Evolutionary conservation across 2,797 vertebrate genomes (phyloP), one percentile per base, ranked within the genome.

Genomic region (Sparus aurata): DNA sequence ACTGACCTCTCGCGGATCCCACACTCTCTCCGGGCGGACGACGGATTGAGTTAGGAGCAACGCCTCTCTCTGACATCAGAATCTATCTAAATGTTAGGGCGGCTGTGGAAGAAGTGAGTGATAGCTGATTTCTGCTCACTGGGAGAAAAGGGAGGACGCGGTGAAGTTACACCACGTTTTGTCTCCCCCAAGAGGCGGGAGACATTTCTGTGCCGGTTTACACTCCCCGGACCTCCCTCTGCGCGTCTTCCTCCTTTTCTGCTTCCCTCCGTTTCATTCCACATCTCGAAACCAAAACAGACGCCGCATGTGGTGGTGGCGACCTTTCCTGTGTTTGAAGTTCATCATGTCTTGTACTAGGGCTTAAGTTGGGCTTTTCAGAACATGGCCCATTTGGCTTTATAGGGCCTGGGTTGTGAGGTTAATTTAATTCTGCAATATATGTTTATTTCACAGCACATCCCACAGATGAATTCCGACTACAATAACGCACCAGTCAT

Each of bases 141-240:
- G 62, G 38, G 49, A 57, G 65, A 34, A 34, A 57, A 53, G 12
- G 43, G 62, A 75, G 47, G 46, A 58, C 4, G 27, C 22, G 79
- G 69, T 60, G 70, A 85, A 68, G 79, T 82, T 87, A 46, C 50
- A 57, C 52, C 85, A 50, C 68, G 46, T 89, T 93, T 88, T 93
- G 92, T 91, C 94, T 92, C 94, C 94, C 93, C 85, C 94, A 69
- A 89, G 94, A 94, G 93, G 92, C 45, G 2, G 72, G 69, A 82
- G 75, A 70, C 25, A 67, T 78, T 60, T 67, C 61, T 84, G 74
- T 85, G 75, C 58, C 12, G 38, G 47, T 63, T 77, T 73, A 20
- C 67, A 61, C 68, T 78, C 53, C 3, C n/a, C 53, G 27, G 86
- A 88, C 85, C 89, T 87, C 83, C 79, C 85, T 84, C 81, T 65